phyloP scores from a whole-genome alignment of 2,113 vertebrate genomes.

The Apteryx owenii region DNA sequence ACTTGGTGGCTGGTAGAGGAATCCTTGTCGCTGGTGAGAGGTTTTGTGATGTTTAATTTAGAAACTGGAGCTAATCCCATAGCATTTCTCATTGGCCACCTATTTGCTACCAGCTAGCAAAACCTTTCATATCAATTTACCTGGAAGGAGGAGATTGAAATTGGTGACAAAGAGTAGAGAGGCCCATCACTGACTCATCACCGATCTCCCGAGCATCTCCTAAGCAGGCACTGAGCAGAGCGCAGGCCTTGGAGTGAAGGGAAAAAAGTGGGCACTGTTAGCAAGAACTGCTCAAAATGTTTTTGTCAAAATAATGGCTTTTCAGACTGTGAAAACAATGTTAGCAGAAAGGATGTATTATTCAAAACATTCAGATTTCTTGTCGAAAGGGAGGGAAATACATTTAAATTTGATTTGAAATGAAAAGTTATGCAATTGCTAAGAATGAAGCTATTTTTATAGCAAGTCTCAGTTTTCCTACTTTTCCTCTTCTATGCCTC shows the following conservation, averaged over 20 bases:
- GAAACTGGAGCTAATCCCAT: not conserved
- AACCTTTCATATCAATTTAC: not conserved
- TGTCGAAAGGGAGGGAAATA: constrained; percentile 36
- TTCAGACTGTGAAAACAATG: constrained; percentile 46
- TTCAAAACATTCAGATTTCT: constrained; percentile 24
- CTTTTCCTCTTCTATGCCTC: not conserved
- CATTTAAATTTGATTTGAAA: constrained; percentile 62
- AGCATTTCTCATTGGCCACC: not conserved
- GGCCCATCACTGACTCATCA: not conserved
- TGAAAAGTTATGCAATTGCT: constrained; percentile 59
- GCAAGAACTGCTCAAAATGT: constrained; percentile 26
- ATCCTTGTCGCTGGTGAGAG: not conserved
- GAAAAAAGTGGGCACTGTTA: constrained; percentile 20
- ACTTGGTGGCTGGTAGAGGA: not conserved
- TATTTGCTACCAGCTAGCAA: not conserved
- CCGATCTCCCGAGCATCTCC: not conserved
- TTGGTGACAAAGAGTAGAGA: not conserved
- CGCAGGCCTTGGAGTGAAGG: not conserved
- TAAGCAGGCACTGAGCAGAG: not conserved
- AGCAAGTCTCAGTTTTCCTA: constrained; percentile 22
- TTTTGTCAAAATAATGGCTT: constrained; percentile 56
- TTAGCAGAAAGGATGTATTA: constrained; percentile 51
- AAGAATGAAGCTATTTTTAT: constrained; percentile 49
- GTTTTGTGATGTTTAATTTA: not conserved
- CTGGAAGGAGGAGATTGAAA: not conserved